These are phyloP conservation scores for Ichneumoninae sp. DNA, from an alignment of 2,888 invertebrate species.

Conservation along the genomic window DNA sequence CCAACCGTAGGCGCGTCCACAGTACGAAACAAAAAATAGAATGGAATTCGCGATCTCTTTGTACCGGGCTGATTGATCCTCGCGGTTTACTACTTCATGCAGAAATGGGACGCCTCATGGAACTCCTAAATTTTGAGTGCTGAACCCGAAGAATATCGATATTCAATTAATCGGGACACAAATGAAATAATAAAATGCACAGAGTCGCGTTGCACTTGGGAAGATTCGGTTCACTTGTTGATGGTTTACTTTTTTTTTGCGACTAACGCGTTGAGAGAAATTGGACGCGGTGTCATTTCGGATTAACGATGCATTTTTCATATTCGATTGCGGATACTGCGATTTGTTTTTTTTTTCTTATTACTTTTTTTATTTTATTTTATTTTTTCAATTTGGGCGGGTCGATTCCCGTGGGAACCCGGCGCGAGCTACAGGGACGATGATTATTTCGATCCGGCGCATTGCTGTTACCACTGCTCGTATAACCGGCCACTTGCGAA, in stretches of 20 bases:
- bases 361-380: background rate
- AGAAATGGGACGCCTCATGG: background rate
- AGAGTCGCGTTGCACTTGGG: background rate
- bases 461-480: background rate
- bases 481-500: conserved; percentile 28
- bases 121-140: conserved; percentile 4
- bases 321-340: conserved; percentile 12
- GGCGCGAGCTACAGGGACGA: background rate
- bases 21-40: conserved; percentile 27
- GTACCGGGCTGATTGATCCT: background rate
- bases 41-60: conserved; percentile 39
- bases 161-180: background rate
- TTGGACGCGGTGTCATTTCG: background rate
- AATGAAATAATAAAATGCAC: background rate
- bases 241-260: background rate
- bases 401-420: conserved; percentile 41
- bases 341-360: background rate
- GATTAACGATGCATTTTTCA: background rate
- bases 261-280: background rate
- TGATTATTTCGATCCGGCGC: conserved; percentile 26
- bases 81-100: background rate
- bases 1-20: conserved; percentile 9
- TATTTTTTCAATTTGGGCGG: conserved; percentile 10
- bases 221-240: background rate
- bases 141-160: background rate